These are phyloP conservation scores for Drosophila fungiperda DNA, from an alignment of 2,888 invertebrate species.

Conservation along the genomic window DNA sequence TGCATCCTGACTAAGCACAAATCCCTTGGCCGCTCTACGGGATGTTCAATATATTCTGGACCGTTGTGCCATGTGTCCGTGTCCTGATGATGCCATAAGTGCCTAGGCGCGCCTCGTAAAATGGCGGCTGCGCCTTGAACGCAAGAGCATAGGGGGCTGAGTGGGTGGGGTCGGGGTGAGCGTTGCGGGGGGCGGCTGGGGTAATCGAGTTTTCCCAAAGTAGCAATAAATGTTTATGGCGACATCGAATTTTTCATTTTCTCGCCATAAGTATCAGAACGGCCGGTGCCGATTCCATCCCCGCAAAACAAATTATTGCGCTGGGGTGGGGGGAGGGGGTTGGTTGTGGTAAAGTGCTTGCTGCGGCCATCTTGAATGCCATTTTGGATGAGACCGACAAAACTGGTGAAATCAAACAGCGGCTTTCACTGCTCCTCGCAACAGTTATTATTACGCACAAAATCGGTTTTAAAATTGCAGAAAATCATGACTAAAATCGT, in stretches of 20 bases:
- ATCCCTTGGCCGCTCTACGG: constrained; percentile 67
- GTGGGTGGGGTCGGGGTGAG: neutral
- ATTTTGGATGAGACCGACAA: constrained; percentile 38
- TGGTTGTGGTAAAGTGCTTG: constrained; percentile 27
- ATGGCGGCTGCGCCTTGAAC: constrained; percentile 67
- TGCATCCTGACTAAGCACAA: constrained; percentile 75
- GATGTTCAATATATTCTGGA: constrained; percentile 11
- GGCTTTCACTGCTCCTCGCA: constrained; percentile 10
- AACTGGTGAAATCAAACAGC: constrained; percentile 34
- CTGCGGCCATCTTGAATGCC: constrained; percentile 65
- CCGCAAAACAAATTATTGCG: constrained; percentile 18
- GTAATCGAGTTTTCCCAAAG: constrained; percentile 76
- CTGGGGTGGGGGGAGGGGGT: constrained; percentile 3
- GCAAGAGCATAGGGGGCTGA: neutral
- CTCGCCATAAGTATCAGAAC: constrained; percentile 75
- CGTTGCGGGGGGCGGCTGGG: constrained; percentile 23
- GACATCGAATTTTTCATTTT: constrained; percentile 82
- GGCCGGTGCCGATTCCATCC: constrained; percentile 66
- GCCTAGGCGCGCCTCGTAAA: constrained; percentile 76
- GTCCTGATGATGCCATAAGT: constrained; percentile 70
- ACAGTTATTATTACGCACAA: neutral
- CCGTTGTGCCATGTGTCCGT: constrained; percentile 19
- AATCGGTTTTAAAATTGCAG: neutral
- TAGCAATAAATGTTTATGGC: constrained; percentile 81
- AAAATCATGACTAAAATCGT: neutral